Conservation (phyloP, 2,888 invertebrate species). For the Eueremaeus valkanovi region DNA sequence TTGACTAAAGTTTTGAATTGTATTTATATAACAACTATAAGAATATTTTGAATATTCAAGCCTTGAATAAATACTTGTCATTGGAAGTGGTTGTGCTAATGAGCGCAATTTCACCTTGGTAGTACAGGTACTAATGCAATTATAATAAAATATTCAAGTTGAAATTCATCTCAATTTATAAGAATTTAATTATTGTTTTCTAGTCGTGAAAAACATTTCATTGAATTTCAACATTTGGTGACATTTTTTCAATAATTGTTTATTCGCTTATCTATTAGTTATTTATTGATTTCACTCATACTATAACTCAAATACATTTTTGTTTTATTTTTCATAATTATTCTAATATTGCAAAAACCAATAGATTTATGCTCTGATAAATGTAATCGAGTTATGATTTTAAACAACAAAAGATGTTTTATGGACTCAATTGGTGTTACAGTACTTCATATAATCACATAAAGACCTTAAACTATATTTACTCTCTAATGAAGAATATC, state of each 20-base stretch:
- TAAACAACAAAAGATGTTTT: no score
- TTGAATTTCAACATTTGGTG: background rate
- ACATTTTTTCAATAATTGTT: background rate
- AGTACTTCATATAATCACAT: no score
- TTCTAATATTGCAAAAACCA: no score
- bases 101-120: background rate
- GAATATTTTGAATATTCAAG: background rate
- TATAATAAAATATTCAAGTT: no score
- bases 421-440: no score
- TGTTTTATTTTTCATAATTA: no score
- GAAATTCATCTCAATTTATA: background rate
- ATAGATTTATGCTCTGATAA: no score
- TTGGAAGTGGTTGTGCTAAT: background rate
- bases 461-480: no score
- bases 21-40: slow-evolving; percentile 1
- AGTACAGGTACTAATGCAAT: no score
- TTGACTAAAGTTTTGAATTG: background rate
- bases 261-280: background rate
- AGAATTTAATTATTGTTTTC: background rate
- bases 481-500: no score
- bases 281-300: background rate
- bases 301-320: background rate
- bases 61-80: background rate
- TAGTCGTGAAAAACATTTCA: background rate
- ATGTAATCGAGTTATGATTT: no score